A percentile compares a stretch with the other conserved stretches of the same genome.
phyloP scores from a whole-genome alignment of 2,113 vertebrate genomes.

The Seriola dumerili region DNA sequence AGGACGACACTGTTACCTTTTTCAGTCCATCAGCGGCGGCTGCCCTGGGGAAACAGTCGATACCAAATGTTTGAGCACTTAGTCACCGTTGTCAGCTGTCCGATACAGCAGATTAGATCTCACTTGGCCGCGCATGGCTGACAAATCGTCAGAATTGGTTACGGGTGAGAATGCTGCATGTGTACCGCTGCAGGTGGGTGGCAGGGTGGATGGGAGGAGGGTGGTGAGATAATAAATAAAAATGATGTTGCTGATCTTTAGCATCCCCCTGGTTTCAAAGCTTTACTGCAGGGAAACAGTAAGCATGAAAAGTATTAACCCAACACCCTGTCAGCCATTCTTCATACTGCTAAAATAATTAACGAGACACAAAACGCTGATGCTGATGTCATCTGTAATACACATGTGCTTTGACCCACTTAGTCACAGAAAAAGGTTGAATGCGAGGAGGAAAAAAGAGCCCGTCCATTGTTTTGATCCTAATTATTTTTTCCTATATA shows the following conservation, averaged over 20 bases:
- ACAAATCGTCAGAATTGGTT: slow-evolving; percentile 67
- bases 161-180: slow-evolving; percentile 31
- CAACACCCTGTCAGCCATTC: neutral
- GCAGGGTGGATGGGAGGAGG: neutral
- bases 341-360: neutral
- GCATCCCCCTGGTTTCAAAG: slow-evolving; percentile 18
- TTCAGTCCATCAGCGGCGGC: slow-evolving; percentile 66
- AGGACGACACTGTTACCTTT: slow-evolving; percentile 75
- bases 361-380: neutral
- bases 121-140: slow-evolving; percentile 64
- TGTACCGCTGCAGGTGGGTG: slow-evolving; percentile 50
- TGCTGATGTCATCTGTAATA: neutral
- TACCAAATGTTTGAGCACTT: slow-evolving; percentile 75
- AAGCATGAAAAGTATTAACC: neutral
- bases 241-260: slow-evolving; percentile 8
- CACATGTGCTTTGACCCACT: neutral
- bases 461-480: neutral
- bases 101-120: slow-evolving; percentile 74
- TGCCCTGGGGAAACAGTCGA: slow-evolving; percentile 73
- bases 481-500: neutral
- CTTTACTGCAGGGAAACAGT: neutral
- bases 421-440: neutral
- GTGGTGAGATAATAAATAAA: slow-evolving; percentile 51
- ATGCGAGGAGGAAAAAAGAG: neutral
- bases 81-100: slow-evolving; percentile 80